These are phyloP conservation scores for Ptychochromis oligacanthus DNA, from an alignment of 2,113 vertebrate genomes.

Conservation along the genomic window DNA sequence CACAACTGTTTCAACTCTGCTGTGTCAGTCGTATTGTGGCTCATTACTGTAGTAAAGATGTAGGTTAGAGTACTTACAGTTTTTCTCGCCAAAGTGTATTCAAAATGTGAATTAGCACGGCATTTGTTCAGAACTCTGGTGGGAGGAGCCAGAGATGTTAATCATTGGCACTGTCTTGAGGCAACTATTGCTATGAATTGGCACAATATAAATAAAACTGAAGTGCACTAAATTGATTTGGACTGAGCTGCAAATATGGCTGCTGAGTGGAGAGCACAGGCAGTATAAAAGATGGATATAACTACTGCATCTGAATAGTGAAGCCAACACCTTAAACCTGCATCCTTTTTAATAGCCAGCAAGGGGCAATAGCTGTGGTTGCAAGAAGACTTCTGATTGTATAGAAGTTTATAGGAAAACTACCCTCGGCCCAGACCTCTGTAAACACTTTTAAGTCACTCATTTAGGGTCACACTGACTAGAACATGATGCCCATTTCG, in stretches of 20 bases:
- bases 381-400: not conserved
- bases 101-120: too few relatives aligned
- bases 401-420: not conserved
- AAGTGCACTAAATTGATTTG: too few relatives aligned
- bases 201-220: too few relatives aligned
- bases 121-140: not conserved
- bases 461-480: not conserved
- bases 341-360: not conserved
- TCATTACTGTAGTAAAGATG: not conserved
- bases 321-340: not conserved
- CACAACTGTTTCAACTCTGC: not conserved
- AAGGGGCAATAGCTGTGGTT: not conserved
- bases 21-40: too few relatives aligned
- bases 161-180: not conserved
- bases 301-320: not conserved
- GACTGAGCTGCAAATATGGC: not conserved
- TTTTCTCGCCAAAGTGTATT: not conserved
- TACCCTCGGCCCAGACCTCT: not conserved
- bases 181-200: too few relatives aligned
- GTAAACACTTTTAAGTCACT: not conserved
- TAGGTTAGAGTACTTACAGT: not conserved
- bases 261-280: not conserved
- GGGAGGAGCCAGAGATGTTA: not conserved
- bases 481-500: not conserved
- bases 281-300: not conserved